Evolutionary conservation across 2,888 invertebrate genomes (phyloP).

Genomic region (Eumacrocentrus americanus): DNA sequence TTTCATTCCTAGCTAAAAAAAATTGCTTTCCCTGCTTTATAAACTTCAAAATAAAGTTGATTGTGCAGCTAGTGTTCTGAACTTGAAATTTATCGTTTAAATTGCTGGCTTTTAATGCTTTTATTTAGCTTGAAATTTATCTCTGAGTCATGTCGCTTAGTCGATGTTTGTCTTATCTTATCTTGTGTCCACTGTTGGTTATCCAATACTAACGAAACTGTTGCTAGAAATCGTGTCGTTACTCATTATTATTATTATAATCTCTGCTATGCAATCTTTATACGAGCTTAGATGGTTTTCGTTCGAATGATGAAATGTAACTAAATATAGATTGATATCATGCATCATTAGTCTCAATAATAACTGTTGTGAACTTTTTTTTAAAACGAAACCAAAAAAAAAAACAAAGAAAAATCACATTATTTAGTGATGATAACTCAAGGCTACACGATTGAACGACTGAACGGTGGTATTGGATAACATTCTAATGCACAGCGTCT

Average conservation of each 20-base stretch:
- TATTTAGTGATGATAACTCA: no score
- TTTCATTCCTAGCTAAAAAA: no score
- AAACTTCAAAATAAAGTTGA: no score
- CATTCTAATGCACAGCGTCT: constrained; percentile 52
- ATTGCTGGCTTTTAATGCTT: no score
- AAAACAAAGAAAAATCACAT: constrained; percentile 4
- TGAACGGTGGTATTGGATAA: constrained; percentile 57
- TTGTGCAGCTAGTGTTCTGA: no score
- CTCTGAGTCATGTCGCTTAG: constrained; percentile 14
- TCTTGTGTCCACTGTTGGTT: constrained; percentile 43
- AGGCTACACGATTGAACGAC: constrained; percentile 32
- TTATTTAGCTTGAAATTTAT: no score
- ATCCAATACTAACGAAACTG: constrained; percentile 55
- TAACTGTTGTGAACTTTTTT: neutral
- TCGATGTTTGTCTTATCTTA: constrained; percentile 31
- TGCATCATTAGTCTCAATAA: no score
- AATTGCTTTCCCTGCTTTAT: no score
- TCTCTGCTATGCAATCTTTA: neutral
- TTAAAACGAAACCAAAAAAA: neutral
- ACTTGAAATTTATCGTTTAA: no score
- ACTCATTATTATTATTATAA: neutral
- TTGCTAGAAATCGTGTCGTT: constrained; percentile 28
- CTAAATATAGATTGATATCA: no score
- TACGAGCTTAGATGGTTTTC: neutral
- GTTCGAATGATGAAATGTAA: no score